Evolutionary conservation across 2,888 invertebrate genomes (phyloP).

Genomic region (Mesochorus sp.): DNA sequence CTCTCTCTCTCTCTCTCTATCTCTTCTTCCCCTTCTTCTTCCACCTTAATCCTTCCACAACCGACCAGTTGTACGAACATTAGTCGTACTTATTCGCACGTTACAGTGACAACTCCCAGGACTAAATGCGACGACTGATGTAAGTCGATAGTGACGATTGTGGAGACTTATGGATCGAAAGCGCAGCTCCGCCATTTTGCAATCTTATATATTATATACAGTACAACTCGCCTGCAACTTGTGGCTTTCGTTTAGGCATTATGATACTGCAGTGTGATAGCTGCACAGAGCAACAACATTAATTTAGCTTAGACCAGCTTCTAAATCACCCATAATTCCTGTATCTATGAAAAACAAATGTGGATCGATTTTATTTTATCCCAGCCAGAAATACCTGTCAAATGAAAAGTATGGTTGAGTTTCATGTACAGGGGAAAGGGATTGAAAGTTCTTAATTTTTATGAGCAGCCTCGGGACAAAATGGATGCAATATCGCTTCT

Average conservation of each 20-base stretch:
- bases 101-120: slow-evolving; percentile 5
- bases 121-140: slow-evolving; percentile 19
- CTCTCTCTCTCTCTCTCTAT: background rate
- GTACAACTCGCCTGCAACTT: no score
- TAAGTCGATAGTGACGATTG: slow-evolving; percentile 44
- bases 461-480: slow-evolving; percentile 1
- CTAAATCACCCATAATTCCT: background rate
- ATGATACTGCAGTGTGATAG: background rate
- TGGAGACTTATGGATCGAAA: slow-evolving; percentile 13
- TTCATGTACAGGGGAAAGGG: background rate
- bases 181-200: slow-evolving; percentile 13
- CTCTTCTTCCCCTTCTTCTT: background rate
- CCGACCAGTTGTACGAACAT: slow-evolving; percentile 12
- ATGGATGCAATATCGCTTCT: background rate
- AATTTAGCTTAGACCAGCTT: slow-evolving; percentile 25
- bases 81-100: slow-evolving; percentile 22
- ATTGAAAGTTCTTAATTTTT: slow-evolving; percentile 26
- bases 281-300: slow-evolving; percentile 5
- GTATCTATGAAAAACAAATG: background rate
- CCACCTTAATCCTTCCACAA: slow-evolving; percentile 4
- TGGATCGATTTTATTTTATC: background rate
- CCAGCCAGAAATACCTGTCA: background rate
- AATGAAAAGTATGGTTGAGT: background rate
- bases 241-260: background rate
- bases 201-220: no score